A percentile compares a stretch with the other conserved stretches of the same genome.
phyloP scores from a whole-genome alignment of 92 coral and sea anemone species.

The Porites evermanni region DNA sequence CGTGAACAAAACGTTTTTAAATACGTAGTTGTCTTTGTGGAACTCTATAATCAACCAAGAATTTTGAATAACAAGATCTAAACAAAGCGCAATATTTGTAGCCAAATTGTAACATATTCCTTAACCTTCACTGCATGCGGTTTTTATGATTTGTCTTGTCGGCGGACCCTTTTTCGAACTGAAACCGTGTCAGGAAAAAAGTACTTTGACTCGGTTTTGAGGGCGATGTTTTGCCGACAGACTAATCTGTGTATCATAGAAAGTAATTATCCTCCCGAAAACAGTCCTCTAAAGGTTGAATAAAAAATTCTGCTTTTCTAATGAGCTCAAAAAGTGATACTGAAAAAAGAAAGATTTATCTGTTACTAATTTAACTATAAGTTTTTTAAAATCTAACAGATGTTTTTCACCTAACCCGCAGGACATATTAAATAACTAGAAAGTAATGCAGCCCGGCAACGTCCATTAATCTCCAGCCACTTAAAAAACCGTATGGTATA shows the following conservation, averaged over 20 bases:
- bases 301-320: conserved; percentile 1
- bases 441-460: too few species aligned
- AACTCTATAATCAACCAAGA: background rate
- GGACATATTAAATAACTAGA: too few species aligned
- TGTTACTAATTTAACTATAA: background rate
- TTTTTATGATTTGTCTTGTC: background rate
- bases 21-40: background rate
- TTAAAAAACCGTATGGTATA: too few species aligned
- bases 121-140: background rate
- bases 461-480: too few species aligned
- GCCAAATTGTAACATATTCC: background rate
- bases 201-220: background rate
- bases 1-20: background rate
- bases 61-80: background rate
- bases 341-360: background rate
- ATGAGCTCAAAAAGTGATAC: conserved; percentile 19
- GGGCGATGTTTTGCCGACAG: conserved; percentile 37
- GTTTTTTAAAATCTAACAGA: background rate
- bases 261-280: background rate
- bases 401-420: too few species aligned
- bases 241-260: conserved; percentile 15
- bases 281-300: background rate
- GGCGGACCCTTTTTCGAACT: background rate
- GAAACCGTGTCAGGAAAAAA: background rate
- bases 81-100: background rate